Evolutionary conservation across 1,140 invertebrate genomes (phyloP).

Genomic region (Lordiphosa collinella): DNA sequence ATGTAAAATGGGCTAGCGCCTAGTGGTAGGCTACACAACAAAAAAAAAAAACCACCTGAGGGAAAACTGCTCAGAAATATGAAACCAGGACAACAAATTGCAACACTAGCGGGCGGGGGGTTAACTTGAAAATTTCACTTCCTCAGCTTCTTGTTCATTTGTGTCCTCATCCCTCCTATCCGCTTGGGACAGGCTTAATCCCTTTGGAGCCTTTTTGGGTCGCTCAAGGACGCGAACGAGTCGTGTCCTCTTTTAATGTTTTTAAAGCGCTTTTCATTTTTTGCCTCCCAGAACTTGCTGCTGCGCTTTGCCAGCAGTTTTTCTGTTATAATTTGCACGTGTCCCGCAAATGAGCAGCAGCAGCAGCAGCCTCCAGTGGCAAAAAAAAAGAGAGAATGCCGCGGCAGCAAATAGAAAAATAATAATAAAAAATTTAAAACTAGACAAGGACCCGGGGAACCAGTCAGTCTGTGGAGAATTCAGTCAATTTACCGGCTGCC

Average conservation of each 20-base stretch:
- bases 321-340: conserved; percentile 22
- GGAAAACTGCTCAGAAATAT: too few relatives aligned
- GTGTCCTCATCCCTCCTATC: conserved; percentile 8
- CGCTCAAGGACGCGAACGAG: conserved; percentile 28
- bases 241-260: background rate
- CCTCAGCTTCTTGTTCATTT: background rate
- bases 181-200: conserved; percentile 4
- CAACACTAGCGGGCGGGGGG: too few relatives aligned
- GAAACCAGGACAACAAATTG: too few relatives aligned
- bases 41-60: too few relatives aligned
- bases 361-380: conserved; percentile 10
- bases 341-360: conserved; percentile 66
- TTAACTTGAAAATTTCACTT: too few relatives aligned
- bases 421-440: conserved; percentile 53
- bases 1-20: too few relatives aligned
- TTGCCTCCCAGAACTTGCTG: conserved; percentile 52
- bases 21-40: too few relatives aligned
- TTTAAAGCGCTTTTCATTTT: conserved; percentile 45
- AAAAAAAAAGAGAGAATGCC: conserved; percentile 14
- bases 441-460: conserved; percentile 31
- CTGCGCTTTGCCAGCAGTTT: conserved; percentile 72
- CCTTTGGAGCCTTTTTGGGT: conserved; percentile 29
- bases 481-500: conserved; percentile 49
- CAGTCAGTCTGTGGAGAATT: conserved; percentile 49
- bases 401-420: conserved; percentile 54